phyloP scores from a whole-genome alignment of 2,797 vertebrate genomes.

The Rhodeus uyekii region DNA sequence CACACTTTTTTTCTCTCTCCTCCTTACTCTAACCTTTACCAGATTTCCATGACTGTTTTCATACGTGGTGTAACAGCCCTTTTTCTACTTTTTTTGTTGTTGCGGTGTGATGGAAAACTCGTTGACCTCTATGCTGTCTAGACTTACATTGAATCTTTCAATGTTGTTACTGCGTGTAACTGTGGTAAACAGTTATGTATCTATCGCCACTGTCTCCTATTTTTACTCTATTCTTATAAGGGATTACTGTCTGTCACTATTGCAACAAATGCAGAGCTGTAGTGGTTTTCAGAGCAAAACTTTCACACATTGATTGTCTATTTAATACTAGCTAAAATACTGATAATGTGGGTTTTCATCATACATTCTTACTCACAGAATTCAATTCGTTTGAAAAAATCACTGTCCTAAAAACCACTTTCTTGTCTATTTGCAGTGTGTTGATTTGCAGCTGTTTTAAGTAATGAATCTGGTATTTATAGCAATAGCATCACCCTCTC shows the following conservation, averaged over 20 bases:
- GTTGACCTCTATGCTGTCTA: conserved; percentile 1
- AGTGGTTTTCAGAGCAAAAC: conserved; percentile 9
- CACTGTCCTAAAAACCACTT: neutral
- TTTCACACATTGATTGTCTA: too few species aligned
- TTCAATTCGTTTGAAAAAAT: conserved; percentile 14
- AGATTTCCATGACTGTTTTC: conserved; percentile 36
- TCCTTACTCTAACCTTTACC: conserved; percentile 31
- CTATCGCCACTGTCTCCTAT: neutral
- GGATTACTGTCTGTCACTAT: conserved; percentile 12
- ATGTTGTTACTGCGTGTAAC: neutral
- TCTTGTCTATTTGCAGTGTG: conserved; percentile 1
- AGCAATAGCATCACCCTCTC: neutral
- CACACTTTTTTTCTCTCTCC: conserved; percentile 7
- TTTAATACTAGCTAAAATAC: conserved; percentile 3
- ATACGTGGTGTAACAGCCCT: neutral
- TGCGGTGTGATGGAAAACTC: neutral
- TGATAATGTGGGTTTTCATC: neutral
- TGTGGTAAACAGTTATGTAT: neutral
- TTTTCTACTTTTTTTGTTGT: neutral
- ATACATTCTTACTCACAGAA: neutral
- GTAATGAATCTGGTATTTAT: neutral
- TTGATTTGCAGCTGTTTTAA: conserved; percentile 6
- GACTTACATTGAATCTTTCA: neutral
- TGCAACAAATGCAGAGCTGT: neutral
- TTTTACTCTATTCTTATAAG: neutral